Evolutionary conservation across 2,113 vertebrate species (phyloP).

Genomic region (Oriolus oriolus): DNA sequence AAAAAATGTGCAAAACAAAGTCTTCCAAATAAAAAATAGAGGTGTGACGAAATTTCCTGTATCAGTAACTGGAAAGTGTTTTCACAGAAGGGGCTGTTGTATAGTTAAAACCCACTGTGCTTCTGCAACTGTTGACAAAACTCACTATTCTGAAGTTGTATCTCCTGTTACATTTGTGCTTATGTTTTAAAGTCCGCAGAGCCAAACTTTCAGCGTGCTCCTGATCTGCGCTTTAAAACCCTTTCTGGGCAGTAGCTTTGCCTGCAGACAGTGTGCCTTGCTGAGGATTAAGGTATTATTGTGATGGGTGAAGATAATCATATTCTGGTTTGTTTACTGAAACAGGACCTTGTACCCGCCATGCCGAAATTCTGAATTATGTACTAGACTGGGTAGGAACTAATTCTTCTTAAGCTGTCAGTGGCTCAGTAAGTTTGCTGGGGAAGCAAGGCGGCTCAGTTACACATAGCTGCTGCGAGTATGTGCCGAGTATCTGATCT

Average conservation of each 20-base stretch:
- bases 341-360: not conserved
- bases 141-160: not conserved
- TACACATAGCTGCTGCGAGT: not conserved
- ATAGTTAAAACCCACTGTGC: not conserved
- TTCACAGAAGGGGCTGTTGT: not conserved
- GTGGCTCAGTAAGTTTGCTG: not conserved
- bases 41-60: not conserved
- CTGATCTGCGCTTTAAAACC: not conserved
- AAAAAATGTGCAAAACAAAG: not conserved
- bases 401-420: constrained; percentile 20
- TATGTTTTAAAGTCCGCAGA: not conserved
- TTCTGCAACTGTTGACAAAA: not conserved
- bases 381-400: constrained; percentile 1
- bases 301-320: not conserved
- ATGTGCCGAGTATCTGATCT: not conserved
- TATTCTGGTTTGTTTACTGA: constrained; percentile 21
- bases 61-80: not conserved
- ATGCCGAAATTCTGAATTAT: constrained; percentile 22
- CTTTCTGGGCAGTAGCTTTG: not conserved
- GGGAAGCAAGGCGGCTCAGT: not conserved
- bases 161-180: not conserved
- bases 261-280: not conserved
- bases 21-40: not conserved
- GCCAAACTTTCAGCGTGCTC: not conserved
- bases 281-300: constrained; percentile 2